Conservation (phyloP, 1,140 invertebrate species). For the Heterodera carotae region DNA sequence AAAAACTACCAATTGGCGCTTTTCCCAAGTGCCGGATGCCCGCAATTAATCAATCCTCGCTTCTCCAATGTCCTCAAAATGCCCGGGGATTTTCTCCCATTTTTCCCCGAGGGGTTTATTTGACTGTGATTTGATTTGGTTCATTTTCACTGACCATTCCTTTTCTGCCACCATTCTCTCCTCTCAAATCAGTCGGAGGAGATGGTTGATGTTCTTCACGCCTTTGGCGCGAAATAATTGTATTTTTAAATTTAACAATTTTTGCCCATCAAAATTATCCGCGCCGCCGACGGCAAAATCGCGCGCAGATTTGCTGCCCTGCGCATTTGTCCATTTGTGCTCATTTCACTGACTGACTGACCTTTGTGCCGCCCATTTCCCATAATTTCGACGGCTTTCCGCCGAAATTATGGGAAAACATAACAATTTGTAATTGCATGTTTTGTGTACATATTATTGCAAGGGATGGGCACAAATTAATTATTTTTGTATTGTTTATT, state of each 20-base stretch:
- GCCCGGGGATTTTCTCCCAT: background rate
- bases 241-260: background rate
- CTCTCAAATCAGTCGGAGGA: background rate
- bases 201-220: too few relatives aligned
- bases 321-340: background rate
- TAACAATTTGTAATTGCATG: background rate
- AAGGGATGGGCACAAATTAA: background rate
- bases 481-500: background rate
- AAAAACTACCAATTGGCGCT: too few relatives aligned
- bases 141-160: background rate
- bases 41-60: too few relatives aligned
- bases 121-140: too few relatives aligned
- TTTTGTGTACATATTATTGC: background rate
- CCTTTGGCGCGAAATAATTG: constrained; percentile 4
- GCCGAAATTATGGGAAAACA: background rate
- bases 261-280: background rate
- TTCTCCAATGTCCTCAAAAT: too few relatives aligned
- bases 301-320: background rate
- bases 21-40: too few relatives aligned
- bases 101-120: too few relatives aligned
- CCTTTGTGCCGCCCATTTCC: background rate
- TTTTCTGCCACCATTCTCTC: background rate
- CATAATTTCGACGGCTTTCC: background rate
- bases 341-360: background rate
- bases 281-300: background rate